phyloP scores from a whole-genome alignment of 1,140 invertebrate genomes.

The Protaetia brevitarsis region DNA sequence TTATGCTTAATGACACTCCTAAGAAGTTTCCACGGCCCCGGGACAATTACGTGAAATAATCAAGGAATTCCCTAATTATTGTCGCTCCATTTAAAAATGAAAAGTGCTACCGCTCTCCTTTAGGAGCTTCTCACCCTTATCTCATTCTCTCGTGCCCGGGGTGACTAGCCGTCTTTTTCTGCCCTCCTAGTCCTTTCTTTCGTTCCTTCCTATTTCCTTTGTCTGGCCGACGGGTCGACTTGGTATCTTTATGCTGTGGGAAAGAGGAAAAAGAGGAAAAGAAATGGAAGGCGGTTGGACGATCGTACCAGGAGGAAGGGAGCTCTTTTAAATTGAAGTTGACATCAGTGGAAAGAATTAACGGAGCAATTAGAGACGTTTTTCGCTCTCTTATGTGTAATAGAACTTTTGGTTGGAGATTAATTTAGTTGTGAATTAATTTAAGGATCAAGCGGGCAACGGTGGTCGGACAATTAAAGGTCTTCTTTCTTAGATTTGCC shows the following conservation, averaged over 20 bases:
- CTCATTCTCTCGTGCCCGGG: too few relatives aligned
- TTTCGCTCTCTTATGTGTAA: conserved; percentile 36
- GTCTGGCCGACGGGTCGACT: background rate
- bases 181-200: conserved; percentile 7
- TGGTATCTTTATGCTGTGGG: background rate
- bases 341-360: conserved; percentile 40
- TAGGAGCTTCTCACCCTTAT: conserved; percentile 26
- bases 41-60: conserved; percentile 39
- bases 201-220: background rate
- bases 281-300: background rate
- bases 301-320: background rate
- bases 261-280: conserved; percentile 3
- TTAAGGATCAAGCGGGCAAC: background rate
- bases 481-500: background rate
- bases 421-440: conserved; percentile 38
- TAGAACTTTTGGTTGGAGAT: conserved; percentile 38
- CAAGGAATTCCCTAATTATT: conserved; percentile 42
- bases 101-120: conserved; percentile 33
- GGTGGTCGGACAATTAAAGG: conserved; percentile 3
- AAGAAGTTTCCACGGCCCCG: conserved; percentile 32
- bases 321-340: conserved; percentile 34
- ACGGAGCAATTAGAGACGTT: conserved; percentile 41
- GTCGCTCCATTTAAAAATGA: conserved; percentile 39
- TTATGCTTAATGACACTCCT: conserved; percentile 45
- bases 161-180: background rate